A percentile compares a stretch with the other conserved stretches of the same genome.
Conservation (phyloP, 2,113 vertebrate species). For the Euleptes europaea region DNA sequence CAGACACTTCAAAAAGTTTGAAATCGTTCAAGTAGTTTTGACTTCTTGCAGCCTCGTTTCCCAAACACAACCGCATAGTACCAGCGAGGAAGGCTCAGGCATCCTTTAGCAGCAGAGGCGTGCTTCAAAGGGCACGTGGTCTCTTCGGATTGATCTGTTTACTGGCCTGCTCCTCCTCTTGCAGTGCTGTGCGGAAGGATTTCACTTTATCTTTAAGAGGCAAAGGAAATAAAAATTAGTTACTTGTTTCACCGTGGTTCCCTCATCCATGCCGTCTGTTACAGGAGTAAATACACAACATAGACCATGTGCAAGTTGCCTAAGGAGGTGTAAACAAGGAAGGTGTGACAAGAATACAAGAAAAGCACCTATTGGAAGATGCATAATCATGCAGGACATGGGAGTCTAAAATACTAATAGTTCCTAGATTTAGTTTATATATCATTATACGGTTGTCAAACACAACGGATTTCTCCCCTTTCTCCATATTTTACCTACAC, state of each 20-base stretch:
- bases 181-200: slow-evolving; percentile 91
- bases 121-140: slow-evolving; percentile 88
- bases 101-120: slow-evolving; percentile 69
- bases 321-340: no score
- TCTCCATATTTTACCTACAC: background rate
- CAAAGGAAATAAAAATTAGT: slow-evolving; percentile 32
- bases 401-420: background rate
- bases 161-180: slow-evolving; percentile 97
- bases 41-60: slow-evolving; percentile 70
- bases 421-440: background rate
- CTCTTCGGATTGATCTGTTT: slow-evolving; percentile 97
- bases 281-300: no score
- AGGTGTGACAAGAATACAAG: no score
- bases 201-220: slow-evolving; percentile 92
- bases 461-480: background rate
- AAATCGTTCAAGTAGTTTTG: slow-evolving; percentile 75
- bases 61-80: slow-evolving; percentile 69
- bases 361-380: no score
- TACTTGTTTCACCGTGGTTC: background rate
- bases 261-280: background rate
- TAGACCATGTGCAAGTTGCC: no score
- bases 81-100: slow-evolving; percentile 65
- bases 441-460: background rate
- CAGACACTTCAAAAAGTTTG: slow-evolving; percentile 75
- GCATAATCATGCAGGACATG: background rate